A percentile compares a stretch with the other conserved stretches of the same genome.
Conservation (phyloP, 2,888 invertebrate genomes). For the Drosophila phalerata region DNA sequence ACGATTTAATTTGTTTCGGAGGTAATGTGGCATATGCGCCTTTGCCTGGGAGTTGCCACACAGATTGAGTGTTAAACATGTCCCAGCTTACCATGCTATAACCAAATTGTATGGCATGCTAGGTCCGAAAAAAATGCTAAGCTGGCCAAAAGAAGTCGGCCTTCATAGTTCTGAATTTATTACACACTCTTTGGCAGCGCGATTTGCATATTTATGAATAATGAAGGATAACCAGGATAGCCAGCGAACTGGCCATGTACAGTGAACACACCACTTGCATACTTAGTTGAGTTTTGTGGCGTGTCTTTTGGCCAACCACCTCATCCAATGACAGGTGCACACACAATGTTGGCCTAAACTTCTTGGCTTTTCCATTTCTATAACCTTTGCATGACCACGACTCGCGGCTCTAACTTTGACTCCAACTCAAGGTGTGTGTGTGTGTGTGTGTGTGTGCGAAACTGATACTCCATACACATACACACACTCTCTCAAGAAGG, state of each 20-base stretch:
- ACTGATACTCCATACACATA: constrained; percentile 62
- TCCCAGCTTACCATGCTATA: constrained; percentile 15
- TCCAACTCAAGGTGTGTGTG: constrained; percentile 39
- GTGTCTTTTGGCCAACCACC: constrained; percentile 44
- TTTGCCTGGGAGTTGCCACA: constrained; percentile 63
- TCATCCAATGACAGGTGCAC: constrained; percentile 43
- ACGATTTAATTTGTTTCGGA: constrained; percentile 79
- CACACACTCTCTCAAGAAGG: constrained; percentile 21
- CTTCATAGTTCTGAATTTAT: constrained; percentile 83
- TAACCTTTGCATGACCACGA: constrained; percentile 77
- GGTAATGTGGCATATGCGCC: constrained; percentile 79
- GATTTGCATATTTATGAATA: constrained; percentile 86
- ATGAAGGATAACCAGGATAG: constrained; percentile 83
- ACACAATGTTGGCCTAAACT: constrained; percentile 40
- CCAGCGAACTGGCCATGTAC: constrained; percentile 29
- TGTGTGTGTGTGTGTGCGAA: constrained; percentile 66
- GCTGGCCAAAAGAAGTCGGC: constrained; percentile 47
- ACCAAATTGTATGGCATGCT: constrained; percentile 44
- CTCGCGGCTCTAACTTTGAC: constrained; percentile 9
- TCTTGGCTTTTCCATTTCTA: constrained; percentile 73
- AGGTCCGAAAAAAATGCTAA: constrained; percentile 20
- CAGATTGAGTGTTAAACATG: constrained; percentile 78
- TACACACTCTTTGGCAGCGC: constrained; percentile 62
- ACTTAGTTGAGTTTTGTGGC: constrained; percentile 38
- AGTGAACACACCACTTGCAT: neutral